A percentile compares a stretch with the other conserved stretches of the same genome.
phyloP scores from a whole-genome alignment of 2,888 invertebrate genomes.

The Drosophila pegasa region DNA sequence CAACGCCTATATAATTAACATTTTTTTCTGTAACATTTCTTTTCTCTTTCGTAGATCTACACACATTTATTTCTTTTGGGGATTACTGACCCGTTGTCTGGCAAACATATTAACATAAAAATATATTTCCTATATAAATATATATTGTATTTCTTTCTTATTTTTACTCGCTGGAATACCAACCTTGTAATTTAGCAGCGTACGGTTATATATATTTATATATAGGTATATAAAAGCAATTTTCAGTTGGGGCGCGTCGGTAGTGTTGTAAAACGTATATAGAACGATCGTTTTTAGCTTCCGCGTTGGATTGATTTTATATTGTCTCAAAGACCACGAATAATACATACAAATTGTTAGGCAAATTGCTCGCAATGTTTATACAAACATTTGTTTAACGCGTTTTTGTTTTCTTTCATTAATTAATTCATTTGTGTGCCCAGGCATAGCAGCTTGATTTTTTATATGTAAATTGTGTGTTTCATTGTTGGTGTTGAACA shows the following conservation, averaged over 20 bases:
- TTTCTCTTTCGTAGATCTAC: constrained; percentile 4
- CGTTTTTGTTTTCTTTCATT: constrained; percentile 32
- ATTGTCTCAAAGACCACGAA: neutral
- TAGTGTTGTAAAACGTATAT: constrained; percentile 33
- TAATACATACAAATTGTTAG: constrained; percentile 31
- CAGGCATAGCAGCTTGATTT: constrained; percentile 29
- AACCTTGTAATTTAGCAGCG: constrained; percentile 36
- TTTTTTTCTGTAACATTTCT: constrained; percentile 2
- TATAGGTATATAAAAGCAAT: constrained; percentile 26
- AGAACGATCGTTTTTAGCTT: constrained; percentile 23
- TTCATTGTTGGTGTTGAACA: constrained; percentile 51
- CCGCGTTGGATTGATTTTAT: constrained; percentile 29
- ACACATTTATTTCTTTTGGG: constrained; percentile 18
- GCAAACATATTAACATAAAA: neutral
- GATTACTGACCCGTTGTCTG: constrained; percentile 23
- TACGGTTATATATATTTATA: constrained; percentile 5
- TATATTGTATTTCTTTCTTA: neutral
- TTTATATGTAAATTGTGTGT: constrained; percentile 57
- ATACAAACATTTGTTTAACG: constrained; percentile 64
- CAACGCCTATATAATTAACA: constrained; percentile 20
- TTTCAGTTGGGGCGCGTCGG: constrained; percentile 13
- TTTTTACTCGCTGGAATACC: constrained; percentile 20
- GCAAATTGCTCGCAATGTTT: constrained; percentile 42
- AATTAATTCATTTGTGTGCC: constrained; percentile 73
- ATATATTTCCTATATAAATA: neutral